Evolutionary conservation across 2,113 vertebrate genomes (phyloP).

Genomic region (Cephalopterus ornatus): DNA sequence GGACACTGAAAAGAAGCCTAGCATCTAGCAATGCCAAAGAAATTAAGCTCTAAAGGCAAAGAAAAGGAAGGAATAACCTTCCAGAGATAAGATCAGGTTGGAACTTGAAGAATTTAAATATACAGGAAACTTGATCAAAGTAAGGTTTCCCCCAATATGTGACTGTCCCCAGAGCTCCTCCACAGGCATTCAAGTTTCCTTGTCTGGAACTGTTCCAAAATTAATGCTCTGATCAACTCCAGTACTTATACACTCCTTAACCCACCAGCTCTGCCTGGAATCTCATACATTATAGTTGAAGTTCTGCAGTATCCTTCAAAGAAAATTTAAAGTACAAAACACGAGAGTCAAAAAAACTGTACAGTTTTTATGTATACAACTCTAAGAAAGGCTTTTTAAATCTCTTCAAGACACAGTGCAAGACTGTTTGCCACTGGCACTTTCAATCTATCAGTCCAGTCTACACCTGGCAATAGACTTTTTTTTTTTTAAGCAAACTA

Average conservation of each 20-base stretch:
- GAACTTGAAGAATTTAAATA: not conserved
- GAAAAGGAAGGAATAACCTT: not conserved
- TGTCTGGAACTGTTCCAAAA: not conserved
- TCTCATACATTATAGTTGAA: not conserved
- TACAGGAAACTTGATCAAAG: not conserved
- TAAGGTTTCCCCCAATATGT: not conserved
- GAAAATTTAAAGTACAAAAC: not conserved
- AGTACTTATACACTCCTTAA: not conserved
- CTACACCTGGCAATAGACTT: not conserved
- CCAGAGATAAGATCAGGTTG: not conserved
- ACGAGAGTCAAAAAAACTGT: not conserved
- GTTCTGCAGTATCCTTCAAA: not conserved
- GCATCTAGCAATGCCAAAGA: not conserved
- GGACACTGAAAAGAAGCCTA: not conserved
- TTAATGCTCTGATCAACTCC: not conserved
- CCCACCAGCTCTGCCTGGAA: not conserved
- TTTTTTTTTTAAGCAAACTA: not conserved
- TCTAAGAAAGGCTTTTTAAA: not conserved
- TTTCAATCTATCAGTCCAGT: not conserved
- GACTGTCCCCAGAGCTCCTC: not conserved
- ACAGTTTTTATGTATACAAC: not conserved
- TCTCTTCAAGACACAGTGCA: not conserved
- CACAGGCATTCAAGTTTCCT: rapidly evolving
- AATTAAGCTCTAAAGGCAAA: not conserved
- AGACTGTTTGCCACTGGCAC: not conserved